Conservation (phyloP, 1,140 invertebrate species). For the Lepidurus apus region DNA sequence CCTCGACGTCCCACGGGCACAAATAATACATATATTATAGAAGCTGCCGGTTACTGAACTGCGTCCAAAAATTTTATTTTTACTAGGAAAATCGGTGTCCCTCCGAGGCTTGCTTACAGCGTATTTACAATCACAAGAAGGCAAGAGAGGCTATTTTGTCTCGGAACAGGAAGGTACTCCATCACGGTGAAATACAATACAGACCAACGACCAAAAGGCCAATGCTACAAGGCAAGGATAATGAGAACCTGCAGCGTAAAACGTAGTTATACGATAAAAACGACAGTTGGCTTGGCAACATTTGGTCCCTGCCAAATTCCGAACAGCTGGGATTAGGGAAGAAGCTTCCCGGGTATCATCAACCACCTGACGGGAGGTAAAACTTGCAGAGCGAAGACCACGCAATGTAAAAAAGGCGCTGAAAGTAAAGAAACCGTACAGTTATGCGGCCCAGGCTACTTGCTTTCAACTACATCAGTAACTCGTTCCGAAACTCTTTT, state of each 20-base stretch:
- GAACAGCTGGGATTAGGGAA: background rate
- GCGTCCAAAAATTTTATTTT: background rate
- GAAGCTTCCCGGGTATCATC: conserved; percentile 15
- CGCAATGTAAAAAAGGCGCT: background rate
- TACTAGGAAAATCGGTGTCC: background rate
- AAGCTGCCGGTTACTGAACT: conserved; percentile 3
- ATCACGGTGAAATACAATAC: conserved; percentile 5
- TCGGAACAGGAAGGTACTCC: conserved; percentile 14
- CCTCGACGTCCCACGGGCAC: background rate
- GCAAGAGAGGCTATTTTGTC: background rate
- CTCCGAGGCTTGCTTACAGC: conserved; percentile 11
- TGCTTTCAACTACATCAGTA: background rate
- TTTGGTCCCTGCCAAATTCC: conserved; percentile 15
- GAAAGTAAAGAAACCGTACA: no score
- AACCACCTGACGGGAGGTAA: conserved; percentile 14
- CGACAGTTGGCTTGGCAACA: background rate
- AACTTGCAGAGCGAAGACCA: background rate
- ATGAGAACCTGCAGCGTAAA: background rate
- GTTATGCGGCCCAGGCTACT: background rate
- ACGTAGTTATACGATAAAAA: background rate
- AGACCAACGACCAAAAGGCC: conserved; percentile 5
- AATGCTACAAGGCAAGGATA: background rate
- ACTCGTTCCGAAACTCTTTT: background rate
- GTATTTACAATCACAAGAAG: background rate
- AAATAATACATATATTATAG: background rate